These are phyloP conservation scores for Ceyx melanurus DNA, from an alignment of 2,113 vertebrate species.

Conservation along the genomic window DNA sequence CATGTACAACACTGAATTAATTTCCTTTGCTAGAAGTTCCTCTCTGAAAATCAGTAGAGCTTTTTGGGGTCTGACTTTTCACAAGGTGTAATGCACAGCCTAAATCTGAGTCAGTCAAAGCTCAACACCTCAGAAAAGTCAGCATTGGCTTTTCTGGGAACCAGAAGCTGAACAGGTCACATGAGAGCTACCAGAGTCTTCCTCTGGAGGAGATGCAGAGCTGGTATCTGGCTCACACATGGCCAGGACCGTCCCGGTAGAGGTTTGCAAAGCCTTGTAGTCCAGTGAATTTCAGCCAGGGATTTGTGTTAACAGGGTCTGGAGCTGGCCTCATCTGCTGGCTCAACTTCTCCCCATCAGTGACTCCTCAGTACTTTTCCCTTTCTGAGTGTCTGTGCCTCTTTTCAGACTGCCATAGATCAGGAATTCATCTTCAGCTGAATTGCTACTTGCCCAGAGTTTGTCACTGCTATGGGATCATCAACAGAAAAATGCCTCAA, in stretches of 20 bases:
- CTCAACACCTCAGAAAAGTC: background rate
- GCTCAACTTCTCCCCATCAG: background rate
- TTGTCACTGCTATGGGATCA: background rate
- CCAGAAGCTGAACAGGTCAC: background rate
- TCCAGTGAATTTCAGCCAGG: background rate
- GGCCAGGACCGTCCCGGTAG: background rate
- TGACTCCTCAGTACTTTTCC: background rate
- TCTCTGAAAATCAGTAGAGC: background rate
- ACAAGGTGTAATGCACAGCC: background rate
- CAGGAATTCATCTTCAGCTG: background rate
- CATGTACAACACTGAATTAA: background rate
- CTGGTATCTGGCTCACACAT: conserved; percentile 3
- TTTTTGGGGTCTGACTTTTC: background rate
- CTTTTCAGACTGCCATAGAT: background rate
- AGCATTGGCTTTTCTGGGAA: background rate
- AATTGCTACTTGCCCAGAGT: background rate
- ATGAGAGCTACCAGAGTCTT: background rate
- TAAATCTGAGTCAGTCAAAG: background rate
- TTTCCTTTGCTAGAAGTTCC: background rate
- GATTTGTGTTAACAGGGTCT: fast-evolving
- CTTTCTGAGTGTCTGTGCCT: background rate
- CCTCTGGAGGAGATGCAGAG: background rate
- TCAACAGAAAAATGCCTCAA: background rate
- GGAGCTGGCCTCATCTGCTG: background rate
- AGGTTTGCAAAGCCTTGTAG: background rate